phyloP scores from a whole-genome alignment of 2,888 invertebrate species.

The Hyposoter dolosus region DNA sequence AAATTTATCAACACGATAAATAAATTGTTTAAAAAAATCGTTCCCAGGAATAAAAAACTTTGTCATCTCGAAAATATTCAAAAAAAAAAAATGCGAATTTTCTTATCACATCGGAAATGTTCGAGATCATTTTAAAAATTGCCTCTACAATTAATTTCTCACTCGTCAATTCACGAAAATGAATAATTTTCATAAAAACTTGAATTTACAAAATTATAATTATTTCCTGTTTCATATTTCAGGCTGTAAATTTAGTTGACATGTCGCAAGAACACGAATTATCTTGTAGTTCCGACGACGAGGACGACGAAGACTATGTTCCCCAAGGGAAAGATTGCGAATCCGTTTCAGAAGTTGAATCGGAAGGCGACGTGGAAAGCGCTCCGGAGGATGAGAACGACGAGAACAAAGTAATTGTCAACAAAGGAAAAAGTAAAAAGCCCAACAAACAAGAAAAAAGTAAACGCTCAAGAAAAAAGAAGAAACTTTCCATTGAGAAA shows the following conservation, averaged over 20 bases:
- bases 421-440: conserved; percentile 74
- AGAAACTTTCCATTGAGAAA: conserved; percentile 65
- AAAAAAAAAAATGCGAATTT: not conserved
- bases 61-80: not conserved
- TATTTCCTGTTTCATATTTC: not conserved
- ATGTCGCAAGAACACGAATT: conserved; percentile 85
- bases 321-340: conserved; percentile 88
- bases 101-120: not conserved
- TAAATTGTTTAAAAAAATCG: not conserved
- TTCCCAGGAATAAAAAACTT: not conserved
- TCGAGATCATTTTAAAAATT: not conserved
- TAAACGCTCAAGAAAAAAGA: conserved; percentile 67
- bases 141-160: not conserved
- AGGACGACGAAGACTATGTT: conserved; percentile 92
- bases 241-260: conserved; percentile 15
- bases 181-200: not conserved
- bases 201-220: not conserved
- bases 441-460: conserved; percentile 74
- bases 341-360: conserved; percentile 89
- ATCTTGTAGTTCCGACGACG: conserved; percentile 89
- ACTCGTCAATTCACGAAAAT: not conserved
- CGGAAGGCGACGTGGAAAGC: conserved; percentile 88
- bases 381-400: conserved; percentile 86
- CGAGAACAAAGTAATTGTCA: conserved; percentile 76
- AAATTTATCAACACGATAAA: not conserved